Evolutionary conservation across 1,140 invertebrate genomes (phyloP).

Genomic region (Colletes latitarsis): DNA sequence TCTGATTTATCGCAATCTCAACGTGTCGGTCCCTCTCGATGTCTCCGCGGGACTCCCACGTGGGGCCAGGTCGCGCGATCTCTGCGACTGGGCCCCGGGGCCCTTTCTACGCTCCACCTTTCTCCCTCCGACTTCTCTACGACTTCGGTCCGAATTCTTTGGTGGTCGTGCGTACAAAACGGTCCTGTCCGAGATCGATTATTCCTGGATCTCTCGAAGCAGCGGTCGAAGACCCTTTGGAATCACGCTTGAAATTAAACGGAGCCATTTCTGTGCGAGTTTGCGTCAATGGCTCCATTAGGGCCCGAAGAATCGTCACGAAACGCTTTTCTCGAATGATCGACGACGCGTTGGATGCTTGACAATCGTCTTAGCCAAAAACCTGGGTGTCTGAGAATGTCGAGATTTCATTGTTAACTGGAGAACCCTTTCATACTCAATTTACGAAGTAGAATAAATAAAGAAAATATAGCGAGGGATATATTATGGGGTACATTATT

Average conservation of each 20-base stretch:
- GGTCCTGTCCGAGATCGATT: conserved; percentile 45
- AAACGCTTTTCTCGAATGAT: not conserved
- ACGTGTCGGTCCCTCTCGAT: conserved; percentile 48
- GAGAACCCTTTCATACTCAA: too few species aligned
- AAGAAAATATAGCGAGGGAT: too few species aligned
- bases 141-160: conserved; percentile 47
- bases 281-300: conserved; percentile 3
- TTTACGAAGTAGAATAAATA: too few species aligned
- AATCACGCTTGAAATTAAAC: conserved; percentile 7
- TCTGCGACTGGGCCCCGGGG: not conserved
- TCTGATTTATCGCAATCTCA: conserved; percentile 69
- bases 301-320: not conserved
- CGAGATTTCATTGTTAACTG: too few species aligned
- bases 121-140: not conserved
- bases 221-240: not conserved
- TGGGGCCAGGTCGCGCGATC: conserved; percentile 22
- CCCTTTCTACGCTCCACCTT: not conserved
- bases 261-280: conserved; percentile 1
- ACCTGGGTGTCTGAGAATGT: not conserved
- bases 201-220: conserved; percentile 27
- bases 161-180: conserved; percentile 61
- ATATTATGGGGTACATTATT: too few species aligned
- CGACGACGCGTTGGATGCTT: not conserved
- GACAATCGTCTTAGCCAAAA: not conserved
- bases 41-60: conserved; percentile 59